These are phyloP conservation scores for Hycleus cichorii DNA, from an alignment of 1,140 invertebrate species.

Conservation along the genomic window DNA sequence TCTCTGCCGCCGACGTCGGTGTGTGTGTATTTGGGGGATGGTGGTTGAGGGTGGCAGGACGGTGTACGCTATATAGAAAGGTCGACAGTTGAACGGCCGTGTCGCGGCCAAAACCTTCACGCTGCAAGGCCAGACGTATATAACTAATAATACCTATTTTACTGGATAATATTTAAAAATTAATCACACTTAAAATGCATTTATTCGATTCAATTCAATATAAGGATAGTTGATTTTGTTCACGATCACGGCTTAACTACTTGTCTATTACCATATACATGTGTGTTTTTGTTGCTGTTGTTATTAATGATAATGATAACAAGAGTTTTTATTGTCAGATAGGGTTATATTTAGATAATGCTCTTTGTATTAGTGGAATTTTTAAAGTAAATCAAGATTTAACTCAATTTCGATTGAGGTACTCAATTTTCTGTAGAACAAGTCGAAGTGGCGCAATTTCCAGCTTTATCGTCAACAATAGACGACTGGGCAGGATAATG, in stretches of 20 bases:
- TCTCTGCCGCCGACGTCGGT: slow-evolving; percentile 7
- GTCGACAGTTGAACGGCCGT: slow-evolving; percentile 19
- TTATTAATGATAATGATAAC: neutral
- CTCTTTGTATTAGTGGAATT: neutral
- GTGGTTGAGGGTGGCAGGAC: slow-evolving; percentile 4
- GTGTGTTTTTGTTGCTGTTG: neutral
- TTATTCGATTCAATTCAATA: too few relatives aligned
- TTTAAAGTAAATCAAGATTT: neutral
- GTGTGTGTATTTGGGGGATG: too few relatives aligned
- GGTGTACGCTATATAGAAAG: slow-evolving; percentile 9
- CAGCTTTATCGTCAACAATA: neutral
- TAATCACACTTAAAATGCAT: slow-evolving; percentile 3
- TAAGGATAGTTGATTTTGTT: neutral
- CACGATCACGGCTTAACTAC: neutral
- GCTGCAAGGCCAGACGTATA: slow-evolving; percentile 19
- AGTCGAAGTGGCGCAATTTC: neutral
- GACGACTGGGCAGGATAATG: too few relatives aligned
- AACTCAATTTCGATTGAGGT: neutral
- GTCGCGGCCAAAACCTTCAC: slow-evolving; percentile 18
- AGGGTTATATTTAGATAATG: too few relatives aligned
- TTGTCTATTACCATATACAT: neutral
- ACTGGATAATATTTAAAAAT: slow-evolving; percentile 19
- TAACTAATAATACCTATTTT: slow-evolving; percentile 18
- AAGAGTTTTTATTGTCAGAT: neutral
- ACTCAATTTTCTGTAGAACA: neutral